phyloP scores from a whole-genome alignment of 2,888 invertebrate genomes.

The Sarcophaga caerulescens region DNA sequence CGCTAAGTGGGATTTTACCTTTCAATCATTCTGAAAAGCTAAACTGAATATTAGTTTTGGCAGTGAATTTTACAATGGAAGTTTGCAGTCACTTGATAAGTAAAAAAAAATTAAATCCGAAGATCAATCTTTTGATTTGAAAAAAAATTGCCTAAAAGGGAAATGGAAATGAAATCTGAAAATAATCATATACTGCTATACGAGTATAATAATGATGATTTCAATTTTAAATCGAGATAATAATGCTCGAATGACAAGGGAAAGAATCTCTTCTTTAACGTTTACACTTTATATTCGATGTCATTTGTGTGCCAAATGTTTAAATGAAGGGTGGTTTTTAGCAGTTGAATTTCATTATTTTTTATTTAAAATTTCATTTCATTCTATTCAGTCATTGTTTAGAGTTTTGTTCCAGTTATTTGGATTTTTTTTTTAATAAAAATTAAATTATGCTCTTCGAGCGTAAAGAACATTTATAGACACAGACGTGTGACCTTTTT shows the following conservation, averaged over 20 bases:
- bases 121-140: too few relatives aligned
- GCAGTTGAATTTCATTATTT: slow-evolving; percentile 36
- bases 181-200: too few relatives aligned
- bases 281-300: slow-evolving; percentile 11
- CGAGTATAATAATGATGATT: too few relatives aligned
- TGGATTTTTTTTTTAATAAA: slow-evolving; percentile 49
- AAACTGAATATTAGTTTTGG: too few relatives aligned
- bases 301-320: slow-evolving; percentile 10
- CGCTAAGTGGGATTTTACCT: too few relatives aligned
- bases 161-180: too few relatives aligned
- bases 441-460: slow-evolving; percentile 64
- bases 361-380: slow-evolving; percentile 5
- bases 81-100: too few relatives aligned
- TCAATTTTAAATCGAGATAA: background rate
- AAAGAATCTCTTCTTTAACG: background rate
- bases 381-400: slow-evolving; percentile 44
- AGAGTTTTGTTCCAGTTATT: background rate
- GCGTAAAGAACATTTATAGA: slow-evolving; percentile 51
- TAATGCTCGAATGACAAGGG: slow-evolving; percentile 12
- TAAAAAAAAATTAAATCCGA: too few relatives aligned
- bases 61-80: too few relatives aligned
- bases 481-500: slow-evolving; percentile 54
- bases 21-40: too few relatives aligned
- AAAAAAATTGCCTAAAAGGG: too few relatives aligned
- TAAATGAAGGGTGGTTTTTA: slow-evolving; percentile 50